These are phyloP conservation scores for Metacarcinus magister DNA, from an alignment of 2,888 invertebrate species.

Conservation along the genomic window DNA sequence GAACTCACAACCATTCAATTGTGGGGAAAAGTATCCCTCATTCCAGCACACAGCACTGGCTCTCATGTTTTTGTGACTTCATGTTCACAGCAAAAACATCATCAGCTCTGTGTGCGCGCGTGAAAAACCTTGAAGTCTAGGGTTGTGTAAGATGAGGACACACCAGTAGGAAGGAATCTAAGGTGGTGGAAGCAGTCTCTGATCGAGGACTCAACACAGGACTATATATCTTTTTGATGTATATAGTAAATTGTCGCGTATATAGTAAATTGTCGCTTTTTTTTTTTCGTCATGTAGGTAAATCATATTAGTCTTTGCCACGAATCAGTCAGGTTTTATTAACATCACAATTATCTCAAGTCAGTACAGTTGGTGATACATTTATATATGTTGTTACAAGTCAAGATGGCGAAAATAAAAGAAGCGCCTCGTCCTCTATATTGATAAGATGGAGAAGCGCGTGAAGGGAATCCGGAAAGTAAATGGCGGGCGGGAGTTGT, in stretches of 20 bases:
- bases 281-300: too few relatives aligned
- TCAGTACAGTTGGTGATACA: too few relatives aligned
- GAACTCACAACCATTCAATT: too few relatives aligned
- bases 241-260: not conserved
- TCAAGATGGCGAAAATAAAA: slow-evolving; percentile 71
- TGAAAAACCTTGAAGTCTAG: too few relatives aligned
- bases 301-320: too few relatives aligned
- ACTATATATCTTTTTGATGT: too few relatives aligned
- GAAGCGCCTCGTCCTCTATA: slow-evolving; percentile 72
- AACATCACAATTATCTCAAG: too few relatives aligned
- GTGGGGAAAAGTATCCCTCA: not conserved
- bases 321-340: not conserved
- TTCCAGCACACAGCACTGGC: not conserved
- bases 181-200: slow-evolving; percentile 70
- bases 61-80: not conserved
- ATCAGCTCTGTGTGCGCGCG: too few relatives aligned
- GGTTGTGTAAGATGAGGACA: too few relatives aligned
- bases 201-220: slow-evolving; percentile 79
- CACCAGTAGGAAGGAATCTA: slow-evolving; percentile 63
- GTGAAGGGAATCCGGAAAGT: slow-evolving; percentile 74
- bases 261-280: too few relatives aligned
- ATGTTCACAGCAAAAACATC: not conserved
- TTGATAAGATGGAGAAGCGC: too few relatives aligned
- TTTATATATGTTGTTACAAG: too few relatives aligned
- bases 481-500: slow-evolving; percentile 71